phyloP scores from a whole-genome alignment of 2,797 vertebrate genomes.

The Hirundo rustica region DNA sequence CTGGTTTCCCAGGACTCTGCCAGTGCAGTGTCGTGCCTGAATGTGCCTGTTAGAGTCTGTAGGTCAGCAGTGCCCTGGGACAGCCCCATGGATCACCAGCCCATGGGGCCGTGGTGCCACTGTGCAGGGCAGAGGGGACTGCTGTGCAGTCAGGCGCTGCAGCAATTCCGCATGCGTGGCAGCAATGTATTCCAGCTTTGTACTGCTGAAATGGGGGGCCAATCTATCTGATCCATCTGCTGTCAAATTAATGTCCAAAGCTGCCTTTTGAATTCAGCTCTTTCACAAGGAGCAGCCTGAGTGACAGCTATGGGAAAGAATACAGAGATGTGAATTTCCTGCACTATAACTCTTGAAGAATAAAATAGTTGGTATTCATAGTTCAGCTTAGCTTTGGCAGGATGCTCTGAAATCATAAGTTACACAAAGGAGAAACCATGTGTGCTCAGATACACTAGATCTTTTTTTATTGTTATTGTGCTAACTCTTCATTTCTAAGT shows the following conservation, averaged over 20 bases:
- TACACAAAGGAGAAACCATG: slow-evolving; percentile 36
- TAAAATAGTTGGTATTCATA: slow-evolving; percentile 58
- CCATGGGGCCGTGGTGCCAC: not conserved
- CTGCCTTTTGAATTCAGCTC: slow-evolving; percentile 59
- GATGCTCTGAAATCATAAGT: slow-evolving; percentile 33
- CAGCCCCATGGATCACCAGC: not conserved
- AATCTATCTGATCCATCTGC: slow-evolving; percentile 43
- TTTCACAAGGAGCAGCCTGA: slow-evolving; percentile 44
- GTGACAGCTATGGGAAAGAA: slow-evolving; percentile 44
- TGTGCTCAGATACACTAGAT: slow-evolving; percentile 33
- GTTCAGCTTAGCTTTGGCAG: slow-evolving; percentile 54
- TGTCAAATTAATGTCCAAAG: slow-evolving; percentile 61
- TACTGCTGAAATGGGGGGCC: not conserved
- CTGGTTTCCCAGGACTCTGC: not conserved
- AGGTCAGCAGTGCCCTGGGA: not conserved
- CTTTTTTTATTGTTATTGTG: slow-evolving; percentile 50
- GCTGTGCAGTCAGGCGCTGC: not conserved
- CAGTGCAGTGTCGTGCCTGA: not conserved
- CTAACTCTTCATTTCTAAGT: slow-evolving; percentile 52
- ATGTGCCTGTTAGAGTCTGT: not conserved
- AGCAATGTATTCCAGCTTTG: not conserved
- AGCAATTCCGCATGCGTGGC: not conserved
- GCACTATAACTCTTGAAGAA: slow-evolving; percentile 34
- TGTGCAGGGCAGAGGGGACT: no score
- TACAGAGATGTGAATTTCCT: slow-evolving; percentile 50